Evolutionary conservation across 1,140 invertebrate genomes (phyloP).

Genomic region (Philotrypesis tridentata): DNA sequence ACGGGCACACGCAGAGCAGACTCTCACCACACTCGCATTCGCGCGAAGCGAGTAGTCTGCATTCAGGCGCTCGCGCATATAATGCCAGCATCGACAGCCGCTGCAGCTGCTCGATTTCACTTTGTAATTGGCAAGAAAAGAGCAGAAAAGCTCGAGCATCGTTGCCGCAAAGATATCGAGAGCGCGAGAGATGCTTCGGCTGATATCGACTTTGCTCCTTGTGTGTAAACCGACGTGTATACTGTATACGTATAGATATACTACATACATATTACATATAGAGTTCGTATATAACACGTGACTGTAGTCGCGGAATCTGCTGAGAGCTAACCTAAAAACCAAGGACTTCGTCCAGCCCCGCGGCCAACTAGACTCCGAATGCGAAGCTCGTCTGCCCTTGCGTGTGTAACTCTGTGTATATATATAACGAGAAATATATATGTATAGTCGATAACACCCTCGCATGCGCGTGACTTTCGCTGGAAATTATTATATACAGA

Average conservation of each 20-base stretch:
- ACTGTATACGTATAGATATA: too few relatives aligned
- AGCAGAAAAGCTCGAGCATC: neutral
- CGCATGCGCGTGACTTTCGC: neutral
- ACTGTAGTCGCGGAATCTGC: neutral
- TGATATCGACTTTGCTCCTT: too few relatives aligned
- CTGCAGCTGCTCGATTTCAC: too few relatives aligned
- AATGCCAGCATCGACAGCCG: too few relatives aligned
- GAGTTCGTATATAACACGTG: too few relatives aligned
- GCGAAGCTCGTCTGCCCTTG: neutral
- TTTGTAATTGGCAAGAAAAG: neutral
- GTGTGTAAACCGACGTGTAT: too few relatives aligned
- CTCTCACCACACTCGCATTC: neutral
- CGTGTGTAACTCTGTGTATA: too few relatives aligned
- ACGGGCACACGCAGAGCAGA: too few relatives aligned
- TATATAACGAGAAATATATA: too few relatives aligned
- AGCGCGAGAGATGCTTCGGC: too few relatives aligned
- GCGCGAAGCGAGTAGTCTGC: neutral
- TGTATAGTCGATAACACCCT: neutral
- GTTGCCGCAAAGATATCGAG: too few relatives aligned
- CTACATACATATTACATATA: too few relatives aligned
- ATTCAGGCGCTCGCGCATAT: neutral
- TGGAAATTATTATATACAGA: conserved; percentile 2
- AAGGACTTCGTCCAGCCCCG: neutral
- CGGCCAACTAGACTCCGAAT: neutral
- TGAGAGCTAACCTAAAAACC: neutral